Conservation (phyloP, 2,797 vertebrate species). For the Graptemys geographica region DNA sequence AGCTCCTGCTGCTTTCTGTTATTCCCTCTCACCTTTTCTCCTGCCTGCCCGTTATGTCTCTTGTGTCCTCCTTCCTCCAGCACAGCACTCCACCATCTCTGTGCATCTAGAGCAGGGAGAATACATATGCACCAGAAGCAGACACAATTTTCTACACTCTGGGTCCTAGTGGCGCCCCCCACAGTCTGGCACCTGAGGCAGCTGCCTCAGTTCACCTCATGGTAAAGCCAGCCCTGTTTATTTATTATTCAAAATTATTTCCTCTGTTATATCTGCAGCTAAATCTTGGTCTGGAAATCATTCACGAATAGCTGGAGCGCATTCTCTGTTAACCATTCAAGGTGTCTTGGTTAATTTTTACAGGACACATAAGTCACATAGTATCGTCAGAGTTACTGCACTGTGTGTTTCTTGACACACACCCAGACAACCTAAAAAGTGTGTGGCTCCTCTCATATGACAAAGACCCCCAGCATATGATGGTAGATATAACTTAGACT, state of each 20-base stretch:
- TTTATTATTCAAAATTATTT: conserved; percentile 46
- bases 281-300: conserved; percentile 49
- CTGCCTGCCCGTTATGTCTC: too few species aligned
- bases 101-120: too few species aligned
- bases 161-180: too few species aligned
- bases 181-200: too few species aligned
- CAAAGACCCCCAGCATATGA: not conserved
- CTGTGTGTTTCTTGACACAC: not conserved
- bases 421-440: not conserved
- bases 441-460: not conserved
- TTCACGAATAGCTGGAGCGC: conserved; percentile 13
- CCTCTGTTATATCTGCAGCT: conserved; percentile 41
- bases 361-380: not conserved
- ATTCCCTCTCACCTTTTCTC: too few species aligned
- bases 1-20: too few species aligned
- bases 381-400: not conserved
- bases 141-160: too few species aligned
- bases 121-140: too few species aligned
- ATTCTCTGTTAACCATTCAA: conserved; percentile 23
- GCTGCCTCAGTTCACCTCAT: too few species aligned
- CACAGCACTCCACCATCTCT: too few species aligned
- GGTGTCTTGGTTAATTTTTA: conserved; percentile 19
- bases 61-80: too few species aligned
- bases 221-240: not conserved
- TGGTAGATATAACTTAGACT: not conserved